phyloP scores from a whole-genome alignment of 2,888 invertebrate genomes.

The Petrolisthes cinctipes region DNA sequence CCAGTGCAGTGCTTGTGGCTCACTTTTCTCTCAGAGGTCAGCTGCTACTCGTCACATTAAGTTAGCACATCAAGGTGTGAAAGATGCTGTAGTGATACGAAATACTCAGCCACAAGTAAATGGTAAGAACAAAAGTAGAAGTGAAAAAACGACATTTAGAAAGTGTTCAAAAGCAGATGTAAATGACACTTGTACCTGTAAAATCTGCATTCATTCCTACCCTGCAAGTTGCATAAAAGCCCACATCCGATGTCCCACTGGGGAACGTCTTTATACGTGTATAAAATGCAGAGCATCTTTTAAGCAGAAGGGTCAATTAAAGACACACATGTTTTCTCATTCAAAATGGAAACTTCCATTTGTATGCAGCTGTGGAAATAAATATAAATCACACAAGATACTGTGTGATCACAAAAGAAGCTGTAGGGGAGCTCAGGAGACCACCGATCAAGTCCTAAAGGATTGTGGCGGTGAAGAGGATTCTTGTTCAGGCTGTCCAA shows the following conservation, averaged over 20 bases:
- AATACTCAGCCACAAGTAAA: neutral
- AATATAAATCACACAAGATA: no score
- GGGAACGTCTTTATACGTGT: conserved; percentile 16
- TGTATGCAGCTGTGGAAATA: no score
- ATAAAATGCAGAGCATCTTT: conserved; percentile 13
- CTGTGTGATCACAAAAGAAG: neutral
- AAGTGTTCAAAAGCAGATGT: no score
- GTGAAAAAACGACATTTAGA: neutral
- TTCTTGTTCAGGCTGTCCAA: no score
- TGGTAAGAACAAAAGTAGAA: neutral
- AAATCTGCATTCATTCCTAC: neutral
- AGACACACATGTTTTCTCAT: neutral
- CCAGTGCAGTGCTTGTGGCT: conserved; percentile 23
- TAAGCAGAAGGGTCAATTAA: conserved; percentile 13
- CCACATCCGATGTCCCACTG: conserved; percentile 14
- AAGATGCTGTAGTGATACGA: neutral
- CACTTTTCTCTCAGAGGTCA: conserved; percentile 36
- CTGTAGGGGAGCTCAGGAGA: neutral
- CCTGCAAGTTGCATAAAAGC: neutral
- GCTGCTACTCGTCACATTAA: conserved; percentile 41
- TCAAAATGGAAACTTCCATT: no score
- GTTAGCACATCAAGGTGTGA: conserved; percentile 16
- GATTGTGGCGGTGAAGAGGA: neutral
- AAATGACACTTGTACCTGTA: neutral
- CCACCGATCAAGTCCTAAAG: neutral